Evolutionary conservation across 2,888 invertebrate genomes (phyloP).

Genomic region (Trachelus stipa): DNA sequence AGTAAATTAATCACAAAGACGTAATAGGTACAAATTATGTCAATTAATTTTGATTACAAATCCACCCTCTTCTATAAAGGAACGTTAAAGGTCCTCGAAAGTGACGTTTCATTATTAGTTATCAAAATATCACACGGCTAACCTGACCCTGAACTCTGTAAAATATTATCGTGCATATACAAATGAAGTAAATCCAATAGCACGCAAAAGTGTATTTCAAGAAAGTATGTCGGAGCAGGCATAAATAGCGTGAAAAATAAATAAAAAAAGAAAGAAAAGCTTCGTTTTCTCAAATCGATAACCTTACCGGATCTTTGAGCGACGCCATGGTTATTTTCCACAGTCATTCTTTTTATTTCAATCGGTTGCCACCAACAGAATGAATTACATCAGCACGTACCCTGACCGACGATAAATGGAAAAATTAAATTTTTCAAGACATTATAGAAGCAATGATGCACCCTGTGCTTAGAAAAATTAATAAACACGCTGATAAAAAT

Average conservation of each 20-base stretch:
- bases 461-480: background rate
- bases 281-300: constrained; percentile 2
- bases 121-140: background rate
- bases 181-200: background rate
- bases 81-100: background rate
- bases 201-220: background rate
- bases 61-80: background rate
- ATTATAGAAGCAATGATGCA: background rate
- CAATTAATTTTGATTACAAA: background rate
- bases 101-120: background rate
- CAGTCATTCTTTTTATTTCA: background rate
- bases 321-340: constrained; percentile 19
- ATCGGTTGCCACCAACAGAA: background rate
- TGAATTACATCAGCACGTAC: background rate
- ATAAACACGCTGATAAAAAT: background rate
- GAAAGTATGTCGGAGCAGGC: background rate
- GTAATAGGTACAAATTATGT: background rate
- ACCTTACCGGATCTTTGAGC: constrained; percentile 30
- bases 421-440: background rate
- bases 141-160: background rate
- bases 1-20: background rate
- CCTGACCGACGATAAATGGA: background rate
- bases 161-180: background rate
- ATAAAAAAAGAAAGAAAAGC: background rate
- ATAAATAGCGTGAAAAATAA: background rate